These are phyloP conservation scores for Aplysia californica DNA, from an alignment of 1,140 invertebrate species.

Conservation along the genomic window DNA sequence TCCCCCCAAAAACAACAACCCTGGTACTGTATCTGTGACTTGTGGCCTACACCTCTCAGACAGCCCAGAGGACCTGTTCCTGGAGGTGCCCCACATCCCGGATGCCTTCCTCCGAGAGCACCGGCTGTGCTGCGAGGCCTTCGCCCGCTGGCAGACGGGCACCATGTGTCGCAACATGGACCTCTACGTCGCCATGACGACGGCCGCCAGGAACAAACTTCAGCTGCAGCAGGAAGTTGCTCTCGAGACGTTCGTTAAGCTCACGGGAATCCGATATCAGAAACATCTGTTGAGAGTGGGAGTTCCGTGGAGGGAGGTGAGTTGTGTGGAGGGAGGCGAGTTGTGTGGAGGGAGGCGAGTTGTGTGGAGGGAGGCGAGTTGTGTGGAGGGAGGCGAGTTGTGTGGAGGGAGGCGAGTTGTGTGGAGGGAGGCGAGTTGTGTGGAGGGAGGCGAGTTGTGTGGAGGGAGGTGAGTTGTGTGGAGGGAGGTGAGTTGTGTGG, in stretches of 20 bases:
- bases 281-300: not conserved
- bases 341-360: too few species aligned
- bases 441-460: too few species aligned
- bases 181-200: constrained; percentile 29
- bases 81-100: constrained; percentile 70
- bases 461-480: too few species aligned
- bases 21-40: too few species aligned
- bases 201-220: constrained; percentile 1
- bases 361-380: too few species aligned
- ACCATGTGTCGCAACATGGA: constrained; percentile 53
- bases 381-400: too few species aligned
- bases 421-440: too few species aligned
- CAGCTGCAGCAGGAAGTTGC: constrained; percentile 27
- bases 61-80: not conserved
- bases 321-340: too few species aligned
- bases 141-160: constrained; percentile 44
- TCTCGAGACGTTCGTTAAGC: not conserved
- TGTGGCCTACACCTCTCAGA: not conserved
- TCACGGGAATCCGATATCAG: not conserved
- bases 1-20: too few species aligned
- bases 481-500: too few species aligned
- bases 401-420: too few species aligned
- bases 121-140: constrained; percentile 69
- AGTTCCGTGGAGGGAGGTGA: not conserved
- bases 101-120: constrained; percentile 78